Evolutionary conservation across 2,797 vertebrate species (phyloP), one percentile per base, ranked within the genome.

Genomic region (Poecilia picta): DNA sequence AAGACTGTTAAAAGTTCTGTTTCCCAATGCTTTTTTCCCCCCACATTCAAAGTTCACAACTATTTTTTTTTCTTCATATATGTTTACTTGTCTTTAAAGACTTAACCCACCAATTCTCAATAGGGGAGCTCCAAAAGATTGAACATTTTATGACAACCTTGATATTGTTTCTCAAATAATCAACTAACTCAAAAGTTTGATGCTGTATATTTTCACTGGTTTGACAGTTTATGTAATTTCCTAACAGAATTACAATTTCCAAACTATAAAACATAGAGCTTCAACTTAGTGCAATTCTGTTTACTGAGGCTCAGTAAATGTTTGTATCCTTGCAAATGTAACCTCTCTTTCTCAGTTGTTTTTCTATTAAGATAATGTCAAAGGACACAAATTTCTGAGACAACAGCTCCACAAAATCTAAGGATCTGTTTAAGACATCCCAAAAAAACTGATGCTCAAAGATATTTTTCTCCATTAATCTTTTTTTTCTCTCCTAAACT

Each of bases 401-500:
- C 36, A 39, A 23, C 39, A 41, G 64, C 18, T 10, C 20, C 20
- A 68, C 33, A 68, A 68, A 68, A 36, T 39, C 33, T 36, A 64
- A 64, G 62, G 7, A 68, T 11, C 36, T 43, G 20, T 70, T 39
- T 70, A 25, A 43, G 39, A 43, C 36, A 70, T 25, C 11, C 23
- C 64, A 23, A 70, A 43, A 23, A 25, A 55, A 55, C 4, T 68
- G 10, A 5, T 23, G 11, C 2, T 43, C 20, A 25, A 43, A 43
- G 66, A 68, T 4, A 18, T 64, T 10, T 64, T 36, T 33, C 13
- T 20, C 6, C 31, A 64, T 64, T 36, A 36, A 64, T 20, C 25
- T 66, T 23, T 66, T 36, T 59, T 28, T 31, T 31, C 2, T 13
- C 5, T 5, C 20, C 46, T 36, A 73, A 80, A 88, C 83, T 78